Percentiles rank a stretch among this genome's conserved stretches.
phyloP scores from a whole-genome alignment of 1,140 invertebrate genomes.

The Thaumetopoea pityocampa region DNA sequence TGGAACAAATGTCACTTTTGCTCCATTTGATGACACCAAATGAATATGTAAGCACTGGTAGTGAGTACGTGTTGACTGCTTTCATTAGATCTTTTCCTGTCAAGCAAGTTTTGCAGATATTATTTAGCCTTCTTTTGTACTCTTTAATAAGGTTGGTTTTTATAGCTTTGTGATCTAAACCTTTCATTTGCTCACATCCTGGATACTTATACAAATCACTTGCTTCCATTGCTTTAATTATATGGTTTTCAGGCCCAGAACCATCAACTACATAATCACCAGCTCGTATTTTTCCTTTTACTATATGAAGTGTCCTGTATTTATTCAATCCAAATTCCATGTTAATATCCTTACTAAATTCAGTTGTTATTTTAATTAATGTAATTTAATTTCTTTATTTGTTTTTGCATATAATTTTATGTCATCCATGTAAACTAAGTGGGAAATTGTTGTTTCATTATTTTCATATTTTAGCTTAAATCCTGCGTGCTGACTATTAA shows the following conservation, averaged over 20 bases:
- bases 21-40: slow-evolving; percentile 28
- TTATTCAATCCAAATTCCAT: slow-evolving; percentile 19
- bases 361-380: no score
- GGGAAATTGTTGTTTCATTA: no score
- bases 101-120: slow-evolving; percentile 16
- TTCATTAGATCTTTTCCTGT: slow-evolving; percentile 18
- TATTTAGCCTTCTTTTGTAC: slow-evolving; percentile 16
- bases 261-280: slow-evolving; percentile 11
- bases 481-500: no score
- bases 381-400: no score
- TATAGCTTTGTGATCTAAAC: slow-evolving; percentile 18
- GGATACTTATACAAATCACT: slow-evolving; percentile 32
- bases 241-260: not conserved
- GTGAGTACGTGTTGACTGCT: slow-evolving; percentile 30
- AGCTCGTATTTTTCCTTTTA: slow-evolving; percentile 15
- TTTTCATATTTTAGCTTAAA: no score
- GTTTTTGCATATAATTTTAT: no score
- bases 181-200: slow-evolving; percentile 20
- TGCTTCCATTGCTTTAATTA: slow-evolving; percentile 16
- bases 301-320: slow-evolving; percentile 27
- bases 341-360: no score
- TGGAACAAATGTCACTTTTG: slow-evolving; percentile 21
- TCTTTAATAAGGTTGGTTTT: slow-evolving; percentile 19
- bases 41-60: slow-evolving; percentile 28
- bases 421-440: no score